A percentile compares a stretch with the other conserved stretches of the same genome.
These are phyloP conservation scores for Serranus cabrilla DNA, from an alignment of 2,797 vertebrate species.

Conservation along the genomic window DNA sequence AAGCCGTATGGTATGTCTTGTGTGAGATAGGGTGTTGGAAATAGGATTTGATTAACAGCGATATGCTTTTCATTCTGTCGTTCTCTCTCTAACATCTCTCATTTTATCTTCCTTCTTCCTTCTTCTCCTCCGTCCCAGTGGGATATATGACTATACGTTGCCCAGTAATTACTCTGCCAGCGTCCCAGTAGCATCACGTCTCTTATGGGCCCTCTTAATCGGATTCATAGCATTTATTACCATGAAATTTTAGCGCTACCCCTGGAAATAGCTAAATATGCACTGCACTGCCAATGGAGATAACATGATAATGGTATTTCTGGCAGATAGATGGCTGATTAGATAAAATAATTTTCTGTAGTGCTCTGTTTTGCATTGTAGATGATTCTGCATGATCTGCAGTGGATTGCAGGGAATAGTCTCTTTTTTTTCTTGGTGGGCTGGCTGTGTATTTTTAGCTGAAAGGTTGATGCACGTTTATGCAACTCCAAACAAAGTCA, in stretches of 20 bases:
- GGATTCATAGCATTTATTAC: constrained; percentile 77
- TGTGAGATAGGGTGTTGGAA: constrained; percentile 32
- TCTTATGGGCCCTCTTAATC: constrained; percentile 66
- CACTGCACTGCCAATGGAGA: constrained; percentile 44
- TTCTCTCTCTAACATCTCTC: constrained; percentile 17
- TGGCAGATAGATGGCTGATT: constrained; percentile 73
- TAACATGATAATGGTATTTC: constrained; percentile 70
- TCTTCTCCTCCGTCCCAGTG: constrained; percentile 35
- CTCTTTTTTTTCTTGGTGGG: constrained; percentile 24
- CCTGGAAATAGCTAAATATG: constrained; percentile 64
- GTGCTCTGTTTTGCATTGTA: constrained; percentile 59
- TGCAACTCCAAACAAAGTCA: constrained; percentile 56
- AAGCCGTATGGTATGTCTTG: constrained; percentile 9
- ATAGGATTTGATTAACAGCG: constrained; percentile 50
- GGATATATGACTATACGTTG: constrained; percentile 46
- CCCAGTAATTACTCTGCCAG: constrained; percentile 71
- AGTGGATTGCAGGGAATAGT: constrained; percentile 41
- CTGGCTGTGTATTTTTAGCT: constrained; percentile 62
- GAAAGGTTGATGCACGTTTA: constrained; percentile 57
- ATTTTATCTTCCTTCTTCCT: not conserved
- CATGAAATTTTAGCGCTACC: constrained; percentile 57
- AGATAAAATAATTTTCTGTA: constrained; percentile 65
- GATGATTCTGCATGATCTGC: constrained; percentile 49
- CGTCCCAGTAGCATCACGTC: constrained; percentile 60
- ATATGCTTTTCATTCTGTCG: constrained; percentile 33